Base-by-base conservation (phyloP, 2,113 vertebrate species). In the Epinephelus fuscoguttatus region DNA sequence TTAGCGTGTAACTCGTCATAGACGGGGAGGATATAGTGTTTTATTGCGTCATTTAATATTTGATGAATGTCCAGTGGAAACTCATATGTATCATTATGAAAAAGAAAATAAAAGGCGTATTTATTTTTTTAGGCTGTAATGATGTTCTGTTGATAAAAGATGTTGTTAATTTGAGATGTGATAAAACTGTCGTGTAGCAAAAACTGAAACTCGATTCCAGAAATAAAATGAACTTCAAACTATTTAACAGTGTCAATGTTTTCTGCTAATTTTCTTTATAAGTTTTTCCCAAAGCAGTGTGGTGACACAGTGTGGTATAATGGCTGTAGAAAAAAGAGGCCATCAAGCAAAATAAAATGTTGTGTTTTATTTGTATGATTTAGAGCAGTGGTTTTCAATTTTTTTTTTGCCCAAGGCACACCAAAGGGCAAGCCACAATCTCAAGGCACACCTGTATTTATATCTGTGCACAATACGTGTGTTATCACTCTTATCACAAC, bases 121-220 rank as follows among this genome's bases (percentile, higher is more conserved):
- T 92, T 89, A 84, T 92, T 92, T 93, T 91, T 81, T 66, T 85
- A 88, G 42, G 45, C 42, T 61, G 76, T 67, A 70, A 50, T 10
- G 70, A 25, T 80, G 85, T 87, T 76, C 78, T 89, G 56, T 64
- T 77, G 52, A 64, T 57, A 15, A 50, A 81, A 70, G 52, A 75
- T 47, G 42, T 75, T 30, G 19, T 13, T 42, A 33, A 1, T 70
- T 70, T 60, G 33, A 71, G 72, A 12, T 89, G 73, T 86, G 53
- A 74, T 78, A 11, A 80, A 72, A 62, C 74, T 81, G 77, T 62
- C 8, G 9, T 89, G 61, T 71, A 56, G 50, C 42, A 60, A 68
- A 83, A 90, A 7, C 7, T 64, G 42, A 74, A 49, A 17, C 18
- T 42, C 9, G 56, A 69, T 23, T 66, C 49, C 47, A 68, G 37